Evolutionary conservation across 35 echinoderm and acorn worm species (phyloP).

Genomic region (Ptychodera flava): DNA sequence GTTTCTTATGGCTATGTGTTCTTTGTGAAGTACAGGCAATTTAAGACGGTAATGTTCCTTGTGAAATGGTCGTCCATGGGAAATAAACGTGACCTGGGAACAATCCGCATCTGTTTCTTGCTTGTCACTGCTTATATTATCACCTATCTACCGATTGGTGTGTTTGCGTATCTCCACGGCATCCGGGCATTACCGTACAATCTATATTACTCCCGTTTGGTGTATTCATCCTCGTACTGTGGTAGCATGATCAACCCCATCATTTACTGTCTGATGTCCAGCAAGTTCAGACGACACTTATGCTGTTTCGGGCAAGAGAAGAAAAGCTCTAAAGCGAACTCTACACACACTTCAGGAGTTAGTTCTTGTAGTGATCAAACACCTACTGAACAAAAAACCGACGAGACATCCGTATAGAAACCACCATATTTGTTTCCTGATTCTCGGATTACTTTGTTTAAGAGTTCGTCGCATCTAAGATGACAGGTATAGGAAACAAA

Average conservation of each 20-base stretch:
- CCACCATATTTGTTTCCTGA: too few species aligned
- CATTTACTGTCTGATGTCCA: not conserved
- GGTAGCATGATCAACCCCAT: not conserved
- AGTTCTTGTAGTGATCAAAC: too few species aligned
- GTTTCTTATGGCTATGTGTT: not conserved
- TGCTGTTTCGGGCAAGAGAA: not conserved
- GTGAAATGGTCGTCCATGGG: not conserved
- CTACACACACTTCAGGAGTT: too few species aligned
- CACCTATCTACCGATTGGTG: not conserved
- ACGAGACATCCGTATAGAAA: too few species aligned
- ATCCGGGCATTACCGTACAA: not conserved
- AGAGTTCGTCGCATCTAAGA: too few species aligned
- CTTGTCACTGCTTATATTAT: not conserved
- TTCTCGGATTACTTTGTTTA: too few species aligned
- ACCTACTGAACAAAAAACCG: too few species aligned
- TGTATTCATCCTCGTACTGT: not conserved
- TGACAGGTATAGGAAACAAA: too few species aligned
- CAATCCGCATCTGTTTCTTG: not conserved
- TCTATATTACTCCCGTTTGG: not conserved
- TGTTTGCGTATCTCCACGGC: not conserved
- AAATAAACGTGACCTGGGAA: not conserved
- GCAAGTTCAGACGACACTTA: not conserved
- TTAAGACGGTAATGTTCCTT: not conserved
- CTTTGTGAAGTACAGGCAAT: not conserved
- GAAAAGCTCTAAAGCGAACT: too few species aligned